Percentiles rank a stretch among this genome's conserved stretches.
Evolutionary conservation across 2,113 vertebrate species (phyloP).

Genomic region (Epinephelus cyanopodus): DNA sequence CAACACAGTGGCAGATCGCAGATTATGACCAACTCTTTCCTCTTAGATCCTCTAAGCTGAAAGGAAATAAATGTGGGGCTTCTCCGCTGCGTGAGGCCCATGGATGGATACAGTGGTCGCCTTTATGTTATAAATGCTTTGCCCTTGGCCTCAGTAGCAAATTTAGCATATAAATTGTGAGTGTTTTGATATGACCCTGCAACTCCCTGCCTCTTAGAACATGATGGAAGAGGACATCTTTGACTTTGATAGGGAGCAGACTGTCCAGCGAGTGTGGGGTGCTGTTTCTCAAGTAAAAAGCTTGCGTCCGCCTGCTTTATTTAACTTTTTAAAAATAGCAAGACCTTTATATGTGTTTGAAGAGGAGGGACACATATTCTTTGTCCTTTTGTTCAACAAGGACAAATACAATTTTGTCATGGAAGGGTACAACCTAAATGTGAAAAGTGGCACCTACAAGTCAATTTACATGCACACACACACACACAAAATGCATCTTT

Average conservation of each 20-base stretch:
- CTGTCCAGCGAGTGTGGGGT: conserved; percentile 36
- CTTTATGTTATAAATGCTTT: conserved; percentile 67
- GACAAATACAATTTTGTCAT: not conserved
- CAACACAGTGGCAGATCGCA: conserved; percentile 52
- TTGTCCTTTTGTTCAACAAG: not conserved
- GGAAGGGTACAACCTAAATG: not conserved
- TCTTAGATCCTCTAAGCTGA: conserved; percentile 22
- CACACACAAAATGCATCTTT: conserved; percentile 20
- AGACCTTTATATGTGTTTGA: not conserved
- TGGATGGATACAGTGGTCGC: conserved; percentile 47
- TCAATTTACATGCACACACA: not conserved
- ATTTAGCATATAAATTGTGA: conserved; percentile 74
- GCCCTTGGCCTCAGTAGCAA: conserved; percentile 73
- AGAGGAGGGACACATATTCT: not conserved
- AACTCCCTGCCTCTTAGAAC: conserved; percentile 69
- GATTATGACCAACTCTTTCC: conserved; percentile 50
- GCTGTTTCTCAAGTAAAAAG: conserved; percentile 3
- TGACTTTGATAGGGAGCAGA: conserved; percentile 62
- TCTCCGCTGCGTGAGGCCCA: conserved; percentile 22
- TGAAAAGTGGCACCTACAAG: not conserved
- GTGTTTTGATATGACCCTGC: conserved; percentile 73
- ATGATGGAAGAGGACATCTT: conserved; percentile 69
- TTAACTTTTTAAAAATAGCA: conserved; percentile 16
- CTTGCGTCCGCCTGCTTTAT: not conserved
- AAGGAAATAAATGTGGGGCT: conserved; percentile 40